phyloP scores from a whole-genome alignment of 2,113 vertebrate species.

The Marmota monax region DNA sequence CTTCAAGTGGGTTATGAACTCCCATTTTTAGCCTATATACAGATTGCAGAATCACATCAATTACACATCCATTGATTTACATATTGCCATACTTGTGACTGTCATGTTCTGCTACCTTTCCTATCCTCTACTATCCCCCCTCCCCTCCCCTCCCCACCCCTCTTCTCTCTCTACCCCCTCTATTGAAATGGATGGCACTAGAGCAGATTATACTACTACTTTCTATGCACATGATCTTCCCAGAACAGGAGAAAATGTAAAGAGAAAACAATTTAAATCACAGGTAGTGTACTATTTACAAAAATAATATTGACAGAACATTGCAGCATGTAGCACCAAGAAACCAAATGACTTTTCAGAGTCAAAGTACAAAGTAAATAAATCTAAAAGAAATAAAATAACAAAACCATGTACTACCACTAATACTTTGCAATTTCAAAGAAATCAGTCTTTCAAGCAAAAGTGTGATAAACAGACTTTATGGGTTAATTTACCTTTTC shows the following conservation, averaged over 20 bases:
- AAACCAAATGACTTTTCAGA: neutral
- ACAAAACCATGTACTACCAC: neutral
- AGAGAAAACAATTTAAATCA: neutral
- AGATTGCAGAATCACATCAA: no score
- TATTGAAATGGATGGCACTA: no score
- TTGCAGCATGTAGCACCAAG: neutral
- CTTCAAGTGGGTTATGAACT: no score
- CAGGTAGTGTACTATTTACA: neutral
- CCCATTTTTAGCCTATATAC: no score
- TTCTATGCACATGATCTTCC: no score
- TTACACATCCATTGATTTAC: no score
- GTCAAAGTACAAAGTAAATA: constrained; percentile 30
- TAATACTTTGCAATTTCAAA: constrained; percentile 1
- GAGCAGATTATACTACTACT: neutral
- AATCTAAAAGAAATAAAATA: constrained; percentile 3
- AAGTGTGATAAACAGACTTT: neutral
- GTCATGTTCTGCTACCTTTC: no score
- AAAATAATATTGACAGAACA: neutral
- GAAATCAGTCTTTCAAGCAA: neutral
- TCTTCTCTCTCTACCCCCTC: no score
- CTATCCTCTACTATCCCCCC: no score
- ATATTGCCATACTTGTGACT: no score
- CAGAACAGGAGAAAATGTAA: no score
- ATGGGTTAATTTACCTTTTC: constrained; percentile 17
- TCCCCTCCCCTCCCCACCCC: no score